Evolutionary conservation across 2,888 invertebrate genomes (phyloP).

Genomic region (Dusona sp.): DNA sequence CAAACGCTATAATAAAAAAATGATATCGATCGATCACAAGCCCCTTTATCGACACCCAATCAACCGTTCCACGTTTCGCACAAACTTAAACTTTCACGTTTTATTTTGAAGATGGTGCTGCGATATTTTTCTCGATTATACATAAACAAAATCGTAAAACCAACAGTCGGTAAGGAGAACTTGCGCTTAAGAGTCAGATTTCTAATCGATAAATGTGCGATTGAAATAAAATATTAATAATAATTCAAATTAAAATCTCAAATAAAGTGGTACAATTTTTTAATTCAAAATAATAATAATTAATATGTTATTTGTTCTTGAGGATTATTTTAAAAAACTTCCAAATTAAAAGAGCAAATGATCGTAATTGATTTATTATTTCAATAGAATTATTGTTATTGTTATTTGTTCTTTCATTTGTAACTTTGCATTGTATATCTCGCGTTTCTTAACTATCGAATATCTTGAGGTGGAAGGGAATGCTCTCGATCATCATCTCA

Average conservation of each 20-base stretch:
- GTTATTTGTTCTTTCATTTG: background rate
- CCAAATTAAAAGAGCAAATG: background rate
- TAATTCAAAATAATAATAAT: background rate
- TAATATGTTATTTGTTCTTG: background rate
- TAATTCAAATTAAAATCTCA: background rate
- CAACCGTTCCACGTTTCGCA: background rate
- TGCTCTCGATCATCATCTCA: conserved; percentile 23
- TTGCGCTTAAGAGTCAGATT: background rate
- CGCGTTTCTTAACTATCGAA: conserved; percentile 17
- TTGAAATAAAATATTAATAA: background rate
- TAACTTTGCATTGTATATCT: background rate
- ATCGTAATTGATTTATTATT: background rate
- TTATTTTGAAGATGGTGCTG: background rate
- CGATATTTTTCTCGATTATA: background rate
- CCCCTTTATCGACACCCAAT: background rate
- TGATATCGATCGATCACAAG: too few species aligned
- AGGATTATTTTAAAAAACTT: background rate
- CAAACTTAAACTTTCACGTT: background rate
- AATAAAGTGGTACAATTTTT: background rate
- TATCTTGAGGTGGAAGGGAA: conserved; percentile 7
- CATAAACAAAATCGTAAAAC: background rate
- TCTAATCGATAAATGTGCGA: background rate
- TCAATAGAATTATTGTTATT: background rate
- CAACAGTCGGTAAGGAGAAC: background rate
- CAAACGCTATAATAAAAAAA: background rate